Evolutionary conservation across 2,113 vertebrate genomes (phyloP).

Genomic region (Butastur rufipennis): DNA sequence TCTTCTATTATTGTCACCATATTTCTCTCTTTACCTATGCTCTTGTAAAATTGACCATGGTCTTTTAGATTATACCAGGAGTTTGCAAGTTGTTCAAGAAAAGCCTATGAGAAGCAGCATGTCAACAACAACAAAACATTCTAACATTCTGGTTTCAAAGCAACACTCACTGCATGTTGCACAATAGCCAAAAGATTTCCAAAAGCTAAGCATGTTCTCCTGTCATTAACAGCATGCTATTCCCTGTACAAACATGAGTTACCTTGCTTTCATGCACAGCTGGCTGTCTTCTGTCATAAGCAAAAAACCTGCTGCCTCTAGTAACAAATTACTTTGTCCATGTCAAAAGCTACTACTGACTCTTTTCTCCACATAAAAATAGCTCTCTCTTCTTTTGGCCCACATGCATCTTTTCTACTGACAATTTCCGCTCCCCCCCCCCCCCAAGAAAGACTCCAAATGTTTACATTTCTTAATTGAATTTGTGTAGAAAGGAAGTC

Average conservation of each 20-base stretch:
- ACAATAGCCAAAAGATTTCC: neutral
- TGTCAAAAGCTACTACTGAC: neutral
- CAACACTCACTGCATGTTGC: neutral
- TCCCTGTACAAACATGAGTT: neutral
- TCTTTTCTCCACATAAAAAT: neutral
- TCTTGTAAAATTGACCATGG: neutral
- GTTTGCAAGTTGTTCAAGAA: neutral
- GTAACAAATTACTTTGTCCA: neutral
- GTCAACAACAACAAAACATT: neutral
- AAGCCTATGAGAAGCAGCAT: neutral
- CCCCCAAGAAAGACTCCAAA: neutral
- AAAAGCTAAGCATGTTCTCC: neutral
- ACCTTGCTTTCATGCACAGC: neutral
- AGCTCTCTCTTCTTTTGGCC: neutral
- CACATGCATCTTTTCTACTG: neutral
- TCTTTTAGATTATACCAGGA: neutral
- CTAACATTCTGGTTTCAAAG: neutral
- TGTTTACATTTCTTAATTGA: neutral
- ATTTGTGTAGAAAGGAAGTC: conserved; percentile 12
- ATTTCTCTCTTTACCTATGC: neutral
- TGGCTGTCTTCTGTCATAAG: neutral
- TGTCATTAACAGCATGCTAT: neutral
- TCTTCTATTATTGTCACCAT: neutral
- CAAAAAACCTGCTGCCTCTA: neutral
- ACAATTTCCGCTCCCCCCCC: neutral